Percentiles rank a stretch among this genome's conserved stretches.
These are phyloP conservation scores for Exephanes ischioxanthus DNA, from an alignment of 2,888 invertebrate genomes.

Conservation along the genomic window DNA sequence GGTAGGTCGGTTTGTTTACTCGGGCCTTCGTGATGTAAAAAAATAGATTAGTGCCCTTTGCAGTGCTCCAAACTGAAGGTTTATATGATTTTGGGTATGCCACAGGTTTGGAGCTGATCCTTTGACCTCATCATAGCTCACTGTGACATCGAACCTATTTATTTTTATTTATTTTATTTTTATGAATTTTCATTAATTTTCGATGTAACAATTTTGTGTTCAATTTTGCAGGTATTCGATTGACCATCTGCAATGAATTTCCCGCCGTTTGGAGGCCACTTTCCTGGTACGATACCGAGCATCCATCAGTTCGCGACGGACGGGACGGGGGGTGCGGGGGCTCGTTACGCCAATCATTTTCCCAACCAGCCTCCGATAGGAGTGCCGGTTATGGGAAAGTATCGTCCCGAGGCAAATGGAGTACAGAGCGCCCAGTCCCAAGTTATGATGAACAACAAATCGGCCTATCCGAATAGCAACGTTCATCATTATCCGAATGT, in stretches of 20 bases:
- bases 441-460: slow-evolving; percentile 84
- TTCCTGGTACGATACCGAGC: slow-evolving; percentile 91
- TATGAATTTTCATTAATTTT: not conserved
- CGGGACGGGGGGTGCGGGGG: slow-evolving; percentile 81
- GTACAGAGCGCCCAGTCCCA: slow-evolving; percentile 83
- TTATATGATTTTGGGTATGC: slow-evolving; percentile 40
- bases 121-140: not conserved
- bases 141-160: not conserved
- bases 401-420: slow-evolving; percentile 84
- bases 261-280: slow-evolving; percentile 93
- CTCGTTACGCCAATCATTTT: slow-evolving; percentile 86
- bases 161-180: not conserved
- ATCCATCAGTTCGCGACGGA: slow-evolving; percentile 94
- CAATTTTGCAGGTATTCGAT: slow-evolving; percentile 79
- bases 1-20: not conserved
- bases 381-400: slow-evolving; percentile 88
- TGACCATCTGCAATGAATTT: slow-evolving; percentile 90
- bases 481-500: slow-evolving; percentile 84
- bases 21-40: not conserved
- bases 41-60: not conserved
- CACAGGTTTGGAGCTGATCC: not conserved
- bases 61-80: slow-evolving; percentile 20
- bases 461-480: slow-evolving; percentile 83
- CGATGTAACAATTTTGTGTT: not conserved
- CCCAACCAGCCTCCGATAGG: slow-evolving; percentile 87